phyloP scores from a whole-genome alignment of 1,140 invertebrate species.

The Euwallacea similis region DNA sequence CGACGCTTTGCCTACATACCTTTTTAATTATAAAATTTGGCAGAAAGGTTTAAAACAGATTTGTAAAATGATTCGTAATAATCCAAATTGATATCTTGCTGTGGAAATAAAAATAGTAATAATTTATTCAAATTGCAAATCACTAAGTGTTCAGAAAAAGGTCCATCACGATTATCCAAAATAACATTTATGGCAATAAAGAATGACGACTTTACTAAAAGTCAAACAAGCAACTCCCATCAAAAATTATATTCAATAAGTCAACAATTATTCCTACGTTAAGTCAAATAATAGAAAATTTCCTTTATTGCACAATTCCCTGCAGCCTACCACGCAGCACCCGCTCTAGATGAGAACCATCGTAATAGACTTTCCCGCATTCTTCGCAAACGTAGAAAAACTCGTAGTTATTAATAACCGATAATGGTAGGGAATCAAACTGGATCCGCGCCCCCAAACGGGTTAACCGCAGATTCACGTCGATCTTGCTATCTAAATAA shows the following conservation, averaged over 20 bases:
- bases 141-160: no score
- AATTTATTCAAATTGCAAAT: no score
- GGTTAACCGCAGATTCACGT: slow-evolving; percentile 53
- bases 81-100: no score
- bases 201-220: no score
- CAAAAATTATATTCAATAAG: neutral
- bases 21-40: no score
- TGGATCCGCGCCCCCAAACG: slow-evolving; percentile 56
- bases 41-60: no score
- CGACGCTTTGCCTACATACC: no score
- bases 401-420: slow-evolving; percentile 56
- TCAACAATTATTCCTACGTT: neutral
- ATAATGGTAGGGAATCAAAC: slow-evolving; percentile 56
- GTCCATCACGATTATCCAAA: no score
- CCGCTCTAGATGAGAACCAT: slow-evolving; percentile 61
- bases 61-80: no score
- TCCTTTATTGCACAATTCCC: slow-evolving; percentile 49
- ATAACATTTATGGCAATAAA: no score
- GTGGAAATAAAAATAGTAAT: no score
- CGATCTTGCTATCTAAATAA: slow-evolving; percentile 44
- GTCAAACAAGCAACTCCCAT: no score
- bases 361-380: slow-evolving; percentile 71
- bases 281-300: neutral
- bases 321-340: slow-evolving; percentile 52
- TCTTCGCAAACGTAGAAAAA: slow-evolving; percentile 64